Percentiles rank a stretch among this genome's conserved stretches.
Conservation (phyloP, 2,888 invertebrate genomes). For the Eledone cirrhosa region DNA sequence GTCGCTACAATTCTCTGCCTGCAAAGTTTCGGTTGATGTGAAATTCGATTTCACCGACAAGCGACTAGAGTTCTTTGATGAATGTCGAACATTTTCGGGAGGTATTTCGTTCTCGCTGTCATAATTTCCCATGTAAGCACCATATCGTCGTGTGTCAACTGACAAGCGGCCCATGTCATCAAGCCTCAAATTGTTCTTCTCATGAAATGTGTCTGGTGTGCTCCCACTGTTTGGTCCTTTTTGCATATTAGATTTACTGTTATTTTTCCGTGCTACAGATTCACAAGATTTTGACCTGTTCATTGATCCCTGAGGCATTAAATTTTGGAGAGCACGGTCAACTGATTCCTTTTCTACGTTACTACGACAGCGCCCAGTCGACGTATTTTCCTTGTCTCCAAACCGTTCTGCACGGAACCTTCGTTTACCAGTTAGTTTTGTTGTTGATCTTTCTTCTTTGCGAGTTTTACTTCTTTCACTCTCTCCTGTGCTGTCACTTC, state of each 20-base stretch:
- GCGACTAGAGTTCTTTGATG: slow-evolving; percentile 51
- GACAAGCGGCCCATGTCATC: slow-evolving; percentile 47
- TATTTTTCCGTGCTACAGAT: slow-evolving; percentile 52
- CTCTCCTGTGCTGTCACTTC: slow-evolving; percentile 31
- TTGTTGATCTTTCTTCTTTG: slow-evolving; percentile 38
- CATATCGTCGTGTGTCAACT: slow-evolving; percentile 51
- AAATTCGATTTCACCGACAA: slow-evolving; percentile 56
- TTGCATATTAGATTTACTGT: slow-evolving; percentile 37
- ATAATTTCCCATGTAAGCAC: slow-evolving; percentile 50
- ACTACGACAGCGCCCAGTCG: slow-evolving; percentile 50
- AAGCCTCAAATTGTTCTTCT: slow-evolving; percentile 37
- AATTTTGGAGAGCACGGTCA: slow-evolving; percentile 52
- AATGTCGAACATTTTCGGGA: slow-evolving; percentile 45
- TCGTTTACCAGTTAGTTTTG: slow-evolving; percentile 55
- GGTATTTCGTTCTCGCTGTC: slow-evolving; percentile 54
- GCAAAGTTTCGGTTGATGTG: slow-evolving; percentile 60
- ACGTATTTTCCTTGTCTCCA: slow-evolving; percentile 50
- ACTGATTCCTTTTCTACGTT: slow-evolving; percentile 56
- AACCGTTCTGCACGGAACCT: slow-evolving; percentile 56
- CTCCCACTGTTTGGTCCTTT: slow-evolving; percentile 38
- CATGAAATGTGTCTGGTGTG: slow-evolving; percentile 35
- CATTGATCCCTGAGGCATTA: slow-evolving; percentile 49
- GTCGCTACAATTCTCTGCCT: slow-evolving; percentile 50
- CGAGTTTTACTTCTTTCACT: slow-evolving; percentile 35
- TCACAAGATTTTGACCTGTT: slow-evolving; percentile 60